Conservation (phyloP, 2,113 vertebrate genomes). For the Corapipo altera region DNA sequence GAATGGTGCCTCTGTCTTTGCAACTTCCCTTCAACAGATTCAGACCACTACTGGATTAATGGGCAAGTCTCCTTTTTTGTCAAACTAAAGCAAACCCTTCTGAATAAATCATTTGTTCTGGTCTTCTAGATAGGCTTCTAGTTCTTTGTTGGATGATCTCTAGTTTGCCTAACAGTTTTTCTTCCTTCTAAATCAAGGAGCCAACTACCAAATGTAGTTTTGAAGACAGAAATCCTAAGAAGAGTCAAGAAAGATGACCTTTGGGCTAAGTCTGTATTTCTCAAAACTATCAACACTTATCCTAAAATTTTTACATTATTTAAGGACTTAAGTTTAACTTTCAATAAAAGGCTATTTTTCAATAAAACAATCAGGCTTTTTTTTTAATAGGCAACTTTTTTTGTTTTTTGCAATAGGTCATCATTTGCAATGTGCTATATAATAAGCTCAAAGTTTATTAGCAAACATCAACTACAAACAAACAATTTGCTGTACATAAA, state of each 20-base stretch:
- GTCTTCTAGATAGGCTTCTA: not conserved
- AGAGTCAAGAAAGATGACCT: not conserved
- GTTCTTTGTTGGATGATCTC: not conserved
- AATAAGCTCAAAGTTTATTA: not conserved
- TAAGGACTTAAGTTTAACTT: not conserved
- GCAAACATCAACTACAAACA: not conserved
- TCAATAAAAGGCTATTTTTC: not conserved
- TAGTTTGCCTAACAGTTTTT: not conserved
- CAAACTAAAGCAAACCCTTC: not conserved
- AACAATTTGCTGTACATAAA: not conserved
- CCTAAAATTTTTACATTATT: not conserved
- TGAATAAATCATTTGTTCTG: not conserved
- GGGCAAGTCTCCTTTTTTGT: not conserved
- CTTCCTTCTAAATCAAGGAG: not conserved
- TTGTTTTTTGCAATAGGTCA: not conserved
- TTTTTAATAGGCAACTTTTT: not conserved
- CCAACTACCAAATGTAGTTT: not conserved
- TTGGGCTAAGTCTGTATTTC: not conserved
- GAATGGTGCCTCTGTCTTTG: not conserved
- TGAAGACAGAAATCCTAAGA: not conserved
- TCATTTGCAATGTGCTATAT: not conserved
- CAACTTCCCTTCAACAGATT: not conserved
- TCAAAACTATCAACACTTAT: not conserved
- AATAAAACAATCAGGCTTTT: not conserved
- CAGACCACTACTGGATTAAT: not conserved